A percentile compares a stretch with the other conserved stretches of the same genome.
Conservation (phyloP, 2,888 invertebrate genomes). For the Nemapogon koenigi region DNA sequence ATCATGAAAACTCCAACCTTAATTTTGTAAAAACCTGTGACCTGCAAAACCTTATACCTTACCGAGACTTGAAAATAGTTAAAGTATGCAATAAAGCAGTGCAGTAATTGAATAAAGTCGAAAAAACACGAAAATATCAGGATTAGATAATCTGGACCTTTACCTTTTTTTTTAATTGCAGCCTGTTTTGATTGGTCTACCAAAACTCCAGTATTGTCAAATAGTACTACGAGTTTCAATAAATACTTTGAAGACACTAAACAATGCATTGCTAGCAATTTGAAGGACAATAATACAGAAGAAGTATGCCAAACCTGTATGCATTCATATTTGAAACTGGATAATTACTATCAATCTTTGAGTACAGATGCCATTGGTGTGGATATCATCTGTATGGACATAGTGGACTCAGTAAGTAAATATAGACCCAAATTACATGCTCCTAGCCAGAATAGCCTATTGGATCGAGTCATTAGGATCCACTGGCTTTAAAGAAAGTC, state of each 20-base stretch:
- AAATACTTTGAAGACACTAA: conserved; percentile 45
- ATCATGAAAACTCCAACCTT: no score
- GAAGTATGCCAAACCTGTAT: conserved; percentile 61
- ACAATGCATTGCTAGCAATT: conserved; percentile 40
- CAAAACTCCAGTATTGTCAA: conserved; percentile 44
- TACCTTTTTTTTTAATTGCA: conserved; percentile 33
- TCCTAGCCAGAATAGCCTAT: no score
- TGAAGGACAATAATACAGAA: conserved; percentile 30
- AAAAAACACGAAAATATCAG: no score
- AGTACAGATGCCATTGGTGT: conserved; percentile 62
- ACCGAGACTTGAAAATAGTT: no score
- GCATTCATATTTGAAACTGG: conserved; percentile 56
- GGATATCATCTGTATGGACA: conserved; percentile 70
- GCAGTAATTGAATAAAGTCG: no score
- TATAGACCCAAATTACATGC: no score
- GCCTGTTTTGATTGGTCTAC: conserved; percentile 62
- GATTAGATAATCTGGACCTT: no score
- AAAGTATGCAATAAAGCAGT: conserved; percentile 3
- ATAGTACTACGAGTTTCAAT: conserved; percentile 54
- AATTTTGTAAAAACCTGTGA: no score
- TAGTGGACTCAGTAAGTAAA: conserved; percentile 69
- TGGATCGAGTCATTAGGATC: no score
- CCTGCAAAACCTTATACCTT: no score
- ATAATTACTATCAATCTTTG: conserved; percentile 63
- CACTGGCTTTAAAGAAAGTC: no score